Evolutionary conservation across 2,888 invertebrate genomes (phyloP), one percentile per base, ranked within the genome.

Genomic region (Megaustenia siamemsis): DNA sequence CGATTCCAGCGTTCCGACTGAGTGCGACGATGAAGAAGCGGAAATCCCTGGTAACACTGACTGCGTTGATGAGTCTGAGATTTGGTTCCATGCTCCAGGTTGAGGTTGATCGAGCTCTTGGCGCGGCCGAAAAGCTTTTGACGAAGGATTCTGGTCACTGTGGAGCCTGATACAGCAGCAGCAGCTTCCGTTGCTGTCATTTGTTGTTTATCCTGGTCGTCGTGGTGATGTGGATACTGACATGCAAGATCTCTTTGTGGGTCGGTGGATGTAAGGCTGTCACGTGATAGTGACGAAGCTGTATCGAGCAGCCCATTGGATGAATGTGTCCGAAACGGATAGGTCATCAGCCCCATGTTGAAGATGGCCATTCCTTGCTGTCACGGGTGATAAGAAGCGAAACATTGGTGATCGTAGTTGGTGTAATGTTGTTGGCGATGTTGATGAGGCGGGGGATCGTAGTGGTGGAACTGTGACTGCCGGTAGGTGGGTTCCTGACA

Each of bases 41-140:
- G 77, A 24, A 8, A 79, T 75, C 0, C 45, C 45, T 12, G 56
- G 45, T 32, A 45, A 28, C 49, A 28, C 12, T 63, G 56, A n/a
- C 28, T 60, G 75, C n/a, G n/a, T 32, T 60, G 82, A 21, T 49
- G 76, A 38, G 66, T 66, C 12, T 71, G n/a, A 5, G n/a, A 45
- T 49, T 68, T 80, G 35, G 80, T 32, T 3, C 43, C 83, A 4
- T 60, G 35, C 15, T 86, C 85, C 40, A 82, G 28, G 76, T 81
- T 81, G 45, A 86, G 77, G 78, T 77, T 85, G 76, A 85, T 85
- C 43, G 86, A 86, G 68, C 85, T 85, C 83, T 86, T 86, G 49
- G 86, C 85, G 5, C 86, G 81, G 21, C 86, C 86, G 56, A 86
- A 86, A 24, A 85, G 78, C 38, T 81, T 71, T 24, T 83, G 81